phyloP scores from a whole-genome alignment of 2,888 invertebrate species.

The Heliconius aoede region DNA sequence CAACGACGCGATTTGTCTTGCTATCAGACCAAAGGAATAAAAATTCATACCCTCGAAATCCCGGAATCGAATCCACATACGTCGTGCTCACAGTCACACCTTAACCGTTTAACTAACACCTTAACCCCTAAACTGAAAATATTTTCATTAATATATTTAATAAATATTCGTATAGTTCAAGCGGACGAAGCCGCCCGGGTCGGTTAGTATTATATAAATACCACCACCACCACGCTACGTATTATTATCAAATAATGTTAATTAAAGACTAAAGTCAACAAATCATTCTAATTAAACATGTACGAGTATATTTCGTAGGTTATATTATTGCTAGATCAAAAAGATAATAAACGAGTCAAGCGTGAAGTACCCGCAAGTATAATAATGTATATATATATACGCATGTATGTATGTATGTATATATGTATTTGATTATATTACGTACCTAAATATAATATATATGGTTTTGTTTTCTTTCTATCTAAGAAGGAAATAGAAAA shows the following conservation, averaged over 20 bases:
- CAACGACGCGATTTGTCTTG: no score
- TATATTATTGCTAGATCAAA: conserved; percentile 28
- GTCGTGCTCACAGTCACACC: no score
- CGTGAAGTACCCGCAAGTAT: conserved; percentile 17
- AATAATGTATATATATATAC: background rate
- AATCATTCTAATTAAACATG: conserved; percentile 30
- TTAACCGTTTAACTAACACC: no score
- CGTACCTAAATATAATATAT: background rate
- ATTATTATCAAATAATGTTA: conserved; percentile 32
- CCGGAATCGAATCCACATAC: no score
- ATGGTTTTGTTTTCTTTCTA: background rate
- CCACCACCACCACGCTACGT: no score
- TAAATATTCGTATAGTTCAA: no score
- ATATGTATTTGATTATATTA: background rate
- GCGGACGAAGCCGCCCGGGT: no score
- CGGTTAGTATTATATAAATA: background rate
- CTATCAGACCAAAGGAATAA: no score
- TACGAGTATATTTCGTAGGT: conserved; percentile 5
- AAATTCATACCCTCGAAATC: no score
- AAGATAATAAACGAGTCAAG: conserved; percentile 32
- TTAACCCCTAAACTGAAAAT: no score
- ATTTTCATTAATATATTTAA: no score
- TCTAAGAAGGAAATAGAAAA: background rate
- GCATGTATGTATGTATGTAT: background rate
- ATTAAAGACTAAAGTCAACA: conserved; percentile 34